Base-by-base conservation (phyloP, 1,140 invertebrate genomes). In the Drosophila albomicans region DNA sequence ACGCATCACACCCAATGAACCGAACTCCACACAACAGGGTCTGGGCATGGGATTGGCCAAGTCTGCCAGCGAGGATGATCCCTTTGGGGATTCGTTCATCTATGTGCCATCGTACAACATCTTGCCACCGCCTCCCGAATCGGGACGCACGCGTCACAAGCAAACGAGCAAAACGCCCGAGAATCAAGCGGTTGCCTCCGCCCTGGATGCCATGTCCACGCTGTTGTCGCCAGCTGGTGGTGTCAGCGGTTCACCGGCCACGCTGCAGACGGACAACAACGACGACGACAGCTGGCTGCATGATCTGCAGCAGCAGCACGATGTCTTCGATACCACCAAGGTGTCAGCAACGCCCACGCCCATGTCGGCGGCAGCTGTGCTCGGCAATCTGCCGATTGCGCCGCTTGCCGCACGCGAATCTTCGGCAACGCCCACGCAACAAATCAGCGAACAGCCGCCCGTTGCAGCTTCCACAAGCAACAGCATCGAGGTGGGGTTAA, bases 21-120 rank as follows among this genome's bases (percentile, higher is more conserved):
- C 85, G 1, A 64, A 11, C 1, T 32, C 48, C 0, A 10, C 10
- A 3, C 94, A 49, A 93, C 16, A 66, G 1, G 70, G 48, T 20
- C 25, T 10, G 1, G 68, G 51, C 28, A 38, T 10, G 1, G 45
- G 61, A 10, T 67, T 87, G 63, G 77, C 80, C 69, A 86, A 78
- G 45, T 82, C 82, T 1, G 93, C 93, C 43, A 82, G 77, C 41
- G 94, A 95, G 72, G 95, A 95, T 76, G 96, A 96, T 93, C 96
- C 96, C 0, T 97, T 97, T 84, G 96, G 96, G 8, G 96, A 97
- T 93, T 97, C 96, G 7, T 97, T 97, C 85, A 96, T 95, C 8
- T 94, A 94, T 69, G 95, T 95, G 91, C 94, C 95, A 59, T 85
- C 92, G 4, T 92, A 92, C 71, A 92, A 91, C 56, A 94, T 96